Base-by-base conservation (phyloP, 1,140 invertebrate genomes). In the Nylanderia fulva region DNA sequence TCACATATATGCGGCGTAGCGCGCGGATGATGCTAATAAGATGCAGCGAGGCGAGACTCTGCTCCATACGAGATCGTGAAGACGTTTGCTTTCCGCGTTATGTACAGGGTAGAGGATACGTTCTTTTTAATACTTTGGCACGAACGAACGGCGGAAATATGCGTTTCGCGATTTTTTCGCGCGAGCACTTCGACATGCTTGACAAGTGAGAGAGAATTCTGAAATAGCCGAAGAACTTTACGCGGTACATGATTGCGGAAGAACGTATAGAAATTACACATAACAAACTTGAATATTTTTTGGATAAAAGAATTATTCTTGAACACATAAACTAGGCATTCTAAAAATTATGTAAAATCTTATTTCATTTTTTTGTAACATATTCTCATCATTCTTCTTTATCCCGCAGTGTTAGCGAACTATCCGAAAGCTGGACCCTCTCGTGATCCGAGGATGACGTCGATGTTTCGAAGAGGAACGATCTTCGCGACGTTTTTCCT, bases 401-500 rank as follows among this genome's bases (percentile, higher is more conserved):
- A 63, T 45, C 74, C 39, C 33, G 7, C 74, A 89, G 87, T 74
- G 72, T 58, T 89, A 66, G 54, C 85, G 11, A 84, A 48, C 68
- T 89, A 82, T 24, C 74, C 85, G 48, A 90, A 87, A 79, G 33
- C 69, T 72, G 85, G 88, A 36, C 21, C 56, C 42, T 60, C 77
- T 3, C 88, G 88, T 42, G 88, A 91, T 76, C 88, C 92, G 71
- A 93, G 92, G 84, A 93, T 93, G 91, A 92, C 92, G 87, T 92
- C 92, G 60, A 94, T 97, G 91, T 97, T 97, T 86, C 96, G 96
- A 90, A 95, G 97, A 85, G 97, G 97, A 29, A 96, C 98, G 94
- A 97, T 99, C 54, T 98, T 98, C 91, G 96, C 97, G 74, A 99
- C 98, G 27, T 98, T 99, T 92, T 97, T 99, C 85, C 96, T 98